These are phyloP conservation scores for Euura lappo DNA, from an alignment of 1,140 invertebrate species.

Conservation along the genomic window DNA sequence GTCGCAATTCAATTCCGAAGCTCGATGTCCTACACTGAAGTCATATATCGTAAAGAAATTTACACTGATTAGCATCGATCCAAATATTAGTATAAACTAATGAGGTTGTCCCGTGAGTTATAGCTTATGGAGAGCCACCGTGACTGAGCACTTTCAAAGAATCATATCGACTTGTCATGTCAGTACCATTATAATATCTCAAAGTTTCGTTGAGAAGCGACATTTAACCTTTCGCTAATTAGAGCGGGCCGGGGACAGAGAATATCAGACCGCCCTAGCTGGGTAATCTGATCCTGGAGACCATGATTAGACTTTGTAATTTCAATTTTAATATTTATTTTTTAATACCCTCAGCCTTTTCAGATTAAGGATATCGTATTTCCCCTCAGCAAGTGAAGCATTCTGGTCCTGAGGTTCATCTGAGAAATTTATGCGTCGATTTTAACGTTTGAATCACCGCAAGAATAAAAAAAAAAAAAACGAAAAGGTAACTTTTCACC, in stretches of 20 bases:
- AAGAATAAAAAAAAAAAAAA: not conserved
- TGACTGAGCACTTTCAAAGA: no score
- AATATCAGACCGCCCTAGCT: not conserved
- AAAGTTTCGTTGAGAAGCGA: conserved; percentile 1
- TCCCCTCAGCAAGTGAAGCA: not conserved
- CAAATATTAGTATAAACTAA: no score
- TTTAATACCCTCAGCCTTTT: not conserved
- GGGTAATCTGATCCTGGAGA: conserved; percentile 2
- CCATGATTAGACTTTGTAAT: conserved; percentile 1
- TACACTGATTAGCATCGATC: no score
- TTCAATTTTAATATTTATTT: conserved; percentile 1
- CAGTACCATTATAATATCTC: not conserved
- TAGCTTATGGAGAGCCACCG: no score
- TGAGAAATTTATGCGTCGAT: not conserved
- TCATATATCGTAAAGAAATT: no score
- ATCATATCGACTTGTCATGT: not conserved
- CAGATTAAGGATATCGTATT: not conserved
- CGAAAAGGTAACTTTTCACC: not conserved
- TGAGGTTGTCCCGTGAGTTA: no score
- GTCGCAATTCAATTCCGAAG: no score
- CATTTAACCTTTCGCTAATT: conserved; percentile 3
- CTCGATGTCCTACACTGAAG: no score
- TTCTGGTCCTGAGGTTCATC: not conserved
- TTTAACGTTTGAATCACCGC: not conserved
- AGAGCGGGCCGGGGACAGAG: not conserved